Evolutionary conservation across 1,140 invertebrate species (phyloP), one percentile per base, ranked within the genome.

Genomic region (Drosophila melanica): DNA sequence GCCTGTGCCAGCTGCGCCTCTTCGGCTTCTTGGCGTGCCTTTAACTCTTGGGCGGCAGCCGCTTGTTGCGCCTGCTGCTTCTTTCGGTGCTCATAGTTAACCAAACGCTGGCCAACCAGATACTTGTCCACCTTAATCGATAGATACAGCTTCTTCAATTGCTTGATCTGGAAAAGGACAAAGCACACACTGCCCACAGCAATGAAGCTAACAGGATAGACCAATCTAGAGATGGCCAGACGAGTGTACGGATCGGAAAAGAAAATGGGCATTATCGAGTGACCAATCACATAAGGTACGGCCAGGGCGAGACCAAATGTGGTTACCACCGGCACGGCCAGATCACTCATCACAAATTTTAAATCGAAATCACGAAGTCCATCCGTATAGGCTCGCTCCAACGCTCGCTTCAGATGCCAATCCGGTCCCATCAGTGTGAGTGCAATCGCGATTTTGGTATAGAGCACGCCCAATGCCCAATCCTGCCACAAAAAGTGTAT

Each of bases 41-140:
- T 81, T 10, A 60, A 39, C 60, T 89, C 87, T 62, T 92, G 92
- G 27, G 93, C 92, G 66, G 93, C 92, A 11, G 77, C 47, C 18
- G 59, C 67, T 5, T 75, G 72, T 20, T 77, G 73, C 44, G 87
- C 77, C 37, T 93, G 92, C 73, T 94, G 93, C 81, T 94, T 94
- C 71, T 94, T 94, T 60, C 95, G 93, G 92, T 96, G 95, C 90
- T 99, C 97, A 92, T 99, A 99, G 93, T 99, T 99, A 0, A 99
- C 98, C 58, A 99, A 94, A 60, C 97, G 94, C 85, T 98, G 96
- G 0, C 98, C 98, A 3, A 99, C 98, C 23, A 99, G 94, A 93
- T 99, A 99, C 93, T 99, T 99, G 91, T 99, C 98, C 93, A 99
- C 99, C 92, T 99, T 99, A 90, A 99, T 99, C 92, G 99, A 98